These are phyloP conservation scores for Phallusia fumigata DNA, from an alignment of 23 tunicate genomes.

Conservation along the genomic window DNA sequence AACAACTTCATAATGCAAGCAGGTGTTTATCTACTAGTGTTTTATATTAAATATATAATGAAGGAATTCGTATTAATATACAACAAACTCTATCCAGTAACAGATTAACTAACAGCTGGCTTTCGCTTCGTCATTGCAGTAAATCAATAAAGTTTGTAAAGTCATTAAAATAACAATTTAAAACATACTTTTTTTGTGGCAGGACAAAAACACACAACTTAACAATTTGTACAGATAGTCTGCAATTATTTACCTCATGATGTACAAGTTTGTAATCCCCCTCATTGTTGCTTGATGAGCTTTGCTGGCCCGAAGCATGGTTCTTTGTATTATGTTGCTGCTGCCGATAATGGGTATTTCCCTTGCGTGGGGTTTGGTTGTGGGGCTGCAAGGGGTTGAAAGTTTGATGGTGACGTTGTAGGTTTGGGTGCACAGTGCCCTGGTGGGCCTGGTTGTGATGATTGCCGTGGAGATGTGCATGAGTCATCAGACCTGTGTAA, in stretches of 20 bases:
- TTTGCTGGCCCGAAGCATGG: slow-evolving; percentile 56
- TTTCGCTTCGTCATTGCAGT: too few relatives aligned
- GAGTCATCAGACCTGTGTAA: neutral
- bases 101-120: too few relatives aligned
- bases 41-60: too few relatives aligned
- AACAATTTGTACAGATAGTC: too few relatives aligned
- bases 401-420: slow-evolving; percentile 13
- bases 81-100: too few relatives aligned
- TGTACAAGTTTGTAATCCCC: slow-evolving; percentile 95
- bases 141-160: too few relatives aligned
- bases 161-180: too few relatives aligned
- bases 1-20: too few relatives aligned
- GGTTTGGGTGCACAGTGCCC: slow-evolving; percentile 5
- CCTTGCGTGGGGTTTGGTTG: slow-evolving; percentile 22
- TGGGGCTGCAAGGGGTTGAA: slow-evolving; percentile 7
- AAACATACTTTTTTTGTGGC: too few relatives aligned
- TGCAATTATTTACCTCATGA: slow-evolving; percentile 65
- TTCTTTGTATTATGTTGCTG: slow-evolving; percentile 46
- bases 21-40: too few relatives aligned
- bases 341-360: slow-evolving; percentile 23
- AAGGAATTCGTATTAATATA: too few relatives aligned
- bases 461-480: slow-evolving; percentile 19
- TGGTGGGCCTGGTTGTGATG: slow-evolving; percentile 18
- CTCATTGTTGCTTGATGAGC: slow-evolving; percentile 79
- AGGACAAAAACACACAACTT: too few relatives aligned